Base-by-base conservation (phyloP, 2,797 vertebrate genomes). In the Philypnodon macrostomus region DNA sequence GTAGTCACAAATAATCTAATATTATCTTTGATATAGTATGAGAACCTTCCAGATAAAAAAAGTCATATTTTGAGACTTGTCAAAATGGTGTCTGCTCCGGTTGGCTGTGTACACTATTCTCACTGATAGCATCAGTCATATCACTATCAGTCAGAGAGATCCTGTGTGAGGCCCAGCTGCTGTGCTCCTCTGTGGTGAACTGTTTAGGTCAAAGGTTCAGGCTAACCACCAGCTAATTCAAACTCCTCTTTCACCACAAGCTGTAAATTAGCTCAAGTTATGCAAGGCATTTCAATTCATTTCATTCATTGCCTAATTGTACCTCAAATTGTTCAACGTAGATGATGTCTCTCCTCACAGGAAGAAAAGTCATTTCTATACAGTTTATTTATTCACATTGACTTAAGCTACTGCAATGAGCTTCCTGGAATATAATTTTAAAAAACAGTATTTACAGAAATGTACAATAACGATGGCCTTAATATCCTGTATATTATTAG, bases 171-270 rank as follows among this genome's bases (percentile, higher is more conserved):
- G 70, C 33, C 50, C 60, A 5, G 48, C 21, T 31, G 1, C 44
- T 26, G 64, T 48, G 40, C 37, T 14, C 7, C 26, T 61, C 47
- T 19, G 47, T 48, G 47, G 49, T 61, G 56, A 67, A 70, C 37
- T 55, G 41, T 71, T 65, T 60, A 45, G 59, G 67, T 58, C 47
- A 18, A 53, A 55, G 67, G 51, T 76, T 70, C 57, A 75, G 36
- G 19, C 38, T 38, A 34, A 70, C 60, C 70, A 10, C 65, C 34
- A 30, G 53, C 54, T 75, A 59, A 82, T 68, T 79, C 70, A 72
- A 71, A 65, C 30, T 39, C 2, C 0, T 61, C 59, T 9, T 55
- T 53, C 27, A 37, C 27, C 9, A 0, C 1, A 31, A 56, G 53
- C 55, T 17, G 19, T 57, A 47, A 47, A 67, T 58, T 53, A 42